Evolutionary conservation across 1,140 invertebrate species (phyloP).

Genomic region (Nasonia giraulti): DNA sequence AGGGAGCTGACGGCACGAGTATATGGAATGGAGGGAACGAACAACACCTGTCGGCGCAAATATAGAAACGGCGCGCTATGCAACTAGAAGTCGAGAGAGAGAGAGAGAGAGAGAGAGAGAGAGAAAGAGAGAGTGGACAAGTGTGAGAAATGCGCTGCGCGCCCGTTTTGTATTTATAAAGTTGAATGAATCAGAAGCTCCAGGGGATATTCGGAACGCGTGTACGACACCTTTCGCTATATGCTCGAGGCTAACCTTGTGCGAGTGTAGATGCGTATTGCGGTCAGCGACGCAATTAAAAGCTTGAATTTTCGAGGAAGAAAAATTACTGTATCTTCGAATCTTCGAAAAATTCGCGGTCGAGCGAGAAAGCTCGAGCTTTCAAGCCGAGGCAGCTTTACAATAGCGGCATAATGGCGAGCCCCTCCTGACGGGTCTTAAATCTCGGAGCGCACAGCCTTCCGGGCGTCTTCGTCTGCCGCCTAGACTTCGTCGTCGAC

Average conservation of each 20-base stretch:
- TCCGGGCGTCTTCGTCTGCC: not conserved
- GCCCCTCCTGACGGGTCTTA: not conserved
- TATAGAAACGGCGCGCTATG: not conserved
- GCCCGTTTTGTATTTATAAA: not conserved
- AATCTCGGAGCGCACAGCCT: not conserved
- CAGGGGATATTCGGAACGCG: too few relatives aligned
- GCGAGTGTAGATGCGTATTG: too few relatives aligned
- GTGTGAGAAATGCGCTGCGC: too few relatives aligned
- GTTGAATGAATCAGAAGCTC: not conserved
- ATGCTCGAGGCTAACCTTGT: too few relatives aligned
- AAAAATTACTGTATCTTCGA: not conserved
- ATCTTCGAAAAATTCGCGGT: not conserved
- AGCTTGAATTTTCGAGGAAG: too few relatives aligned
- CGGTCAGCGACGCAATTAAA: too few relatives aligned
- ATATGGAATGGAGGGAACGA: not conserved
- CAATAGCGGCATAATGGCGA: constrained; percentile 26
- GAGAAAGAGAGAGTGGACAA: too few relatives aligned
- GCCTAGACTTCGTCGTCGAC: not conserved
- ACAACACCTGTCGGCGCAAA: not conserved
- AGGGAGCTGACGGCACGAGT: not conserved
- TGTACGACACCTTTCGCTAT: too few relatives aligned
- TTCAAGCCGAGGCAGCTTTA: not conserved
- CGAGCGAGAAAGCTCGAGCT: not conserved
- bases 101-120: too few relatives aligned
- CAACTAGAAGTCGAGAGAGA: too few relatives aligned